Base-by-base conservation (phyloP, 2,113 vertebrate species). In the Osmerus mordax region DNA sequence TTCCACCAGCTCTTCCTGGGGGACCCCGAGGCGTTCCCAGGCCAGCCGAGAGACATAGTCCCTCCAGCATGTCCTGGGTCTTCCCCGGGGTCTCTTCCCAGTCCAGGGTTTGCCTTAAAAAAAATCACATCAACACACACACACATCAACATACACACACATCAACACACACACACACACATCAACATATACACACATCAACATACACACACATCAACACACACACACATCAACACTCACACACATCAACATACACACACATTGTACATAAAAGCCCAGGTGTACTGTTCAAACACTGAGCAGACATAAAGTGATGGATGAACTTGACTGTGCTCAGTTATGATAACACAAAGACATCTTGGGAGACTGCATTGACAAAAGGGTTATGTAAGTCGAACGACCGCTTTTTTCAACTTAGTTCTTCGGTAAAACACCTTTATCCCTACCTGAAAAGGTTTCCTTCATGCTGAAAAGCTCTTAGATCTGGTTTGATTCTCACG, bases 401-500 rank as follows among this genome's bases (percentile, higher is more conserved):
- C 41, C 9, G 7, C 2, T 28, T 5, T 36, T 36, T 8, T 36
- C 32, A 36, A 36, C 32, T 36, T 36, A 47, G 41, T 47, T 9
- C 7, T 47, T 47, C 12, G 7, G 9, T 2, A 6, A 14, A 15
- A 9, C 15, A 15, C 16, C 28, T 62, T 62, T 25, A 52, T 63
- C 59, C 41, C 52, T 32, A 9, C 16, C n/a, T 70, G 18, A 53
- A 63, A 23, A 36, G 63, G 65, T 69, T 72, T 56, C 9, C 23
- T 72, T 65, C 65, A 36, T 64, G 54, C 73, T 25, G 70, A 52
- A 63, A 1, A 3, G 51, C n/a, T 8, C 14, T 58, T 71, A 6
- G 4, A 1, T 0, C 65, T 74, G 70, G 73, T 82, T 83, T 68
- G 77, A 62, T 78, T 77, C 71, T 60, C 25, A 25, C 47, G 65